Conservation (phyloP, 2,797 vertebrate genomes). For the Periophthalmus magnuspinnatus region DNA sequence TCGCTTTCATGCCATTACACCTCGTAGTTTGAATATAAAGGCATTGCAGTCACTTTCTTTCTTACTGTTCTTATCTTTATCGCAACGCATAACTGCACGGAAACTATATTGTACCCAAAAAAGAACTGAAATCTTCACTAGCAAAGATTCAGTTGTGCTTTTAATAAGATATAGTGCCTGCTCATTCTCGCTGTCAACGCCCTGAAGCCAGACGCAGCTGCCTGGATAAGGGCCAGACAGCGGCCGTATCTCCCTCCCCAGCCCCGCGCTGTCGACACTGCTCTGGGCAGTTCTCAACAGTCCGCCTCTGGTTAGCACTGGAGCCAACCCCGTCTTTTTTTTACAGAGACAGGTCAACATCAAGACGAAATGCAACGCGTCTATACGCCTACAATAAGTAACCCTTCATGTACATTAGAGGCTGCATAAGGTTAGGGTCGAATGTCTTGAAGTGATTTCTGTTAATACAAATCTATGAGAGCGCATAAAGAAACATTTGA, state of each 20-base stretch:
- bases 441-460: background rate
- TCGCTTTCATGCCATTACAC: background rate
- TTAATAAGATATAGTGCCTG: constrained; percentile 38
- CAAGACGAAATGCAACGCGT: constrained; percentile 65
- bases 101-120: background rate
- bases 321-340: constrained; percentile 60
- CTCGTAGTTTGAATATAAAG: background rate
- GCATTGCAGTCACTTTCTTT: background rate
- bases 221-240: constrained; percentile 71
- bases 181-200: constrained; percentile 57
- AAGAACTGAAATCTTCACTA: background rate
- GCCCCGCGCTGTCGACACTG: constrained; percentile 72
- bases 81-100: background rate
- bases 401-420: background rate
- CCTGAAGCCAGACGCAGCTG: constrained; percentile 46
- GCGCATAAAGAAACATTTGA: background rate
- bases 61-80: background rate
- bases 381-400: background rate
- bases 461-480: background rate
- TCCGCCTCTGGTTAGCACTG: constrained; percentile 62
- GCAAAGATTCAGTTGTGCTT: background rate
- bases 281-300: constrained; percentile 71
- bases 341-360: constrained; percentile 59
- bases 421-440: background rate
- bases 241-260: constrained; percentile 61